These are phyloP conservation scores for Lithobates pipiens DNA, from an alignment of 2,797 vertebrate species.

Conservation along the genomic window DNA sequence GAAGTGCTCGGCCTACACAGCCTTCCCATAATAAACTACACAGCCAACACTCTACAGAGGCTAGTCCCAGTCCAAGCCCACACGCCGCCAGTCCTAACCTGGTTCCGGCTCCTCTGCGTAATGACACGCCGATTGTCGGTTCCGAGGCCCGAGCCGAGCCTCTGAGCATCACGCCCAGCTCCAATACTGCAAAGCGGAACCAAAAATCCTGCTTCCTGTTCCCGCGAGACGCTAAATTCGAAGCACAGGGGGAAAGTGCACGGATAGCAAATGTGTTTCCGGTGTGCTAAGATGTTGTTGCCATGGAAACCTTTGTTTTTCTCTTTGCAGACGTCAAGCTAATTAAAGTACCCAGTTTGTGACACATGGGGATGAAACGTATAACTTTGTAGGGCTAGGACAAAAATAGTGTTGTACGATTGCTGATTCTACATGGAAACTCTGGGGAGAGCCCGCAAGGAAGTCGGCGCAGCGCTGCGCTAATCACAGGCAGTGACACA, in stretches of 20 bases:
- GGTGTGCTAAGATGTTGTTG: not conserved
- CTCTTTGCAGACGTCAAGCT: not conserved
- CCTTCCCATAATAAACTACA: not conserved
- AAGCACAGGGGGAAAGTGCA: not conserved
- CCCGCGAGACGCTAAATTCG: not conserved
- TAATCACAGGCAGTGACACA: too few species aligned
- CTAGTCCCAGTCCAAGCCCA: not conserved
- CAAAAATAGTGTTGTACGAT: too few species aligned
- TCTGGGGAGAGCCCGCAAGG: too few species aligned
- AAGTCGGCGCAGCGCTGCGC: too few species aligned
- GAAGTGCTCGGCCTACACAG: conserved; percentile 18
- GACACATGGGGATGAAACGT: not conserved
- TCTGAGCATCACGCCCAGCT: conserved; percentile 35
- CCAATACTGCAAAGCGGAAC: conserved; percentile 29
- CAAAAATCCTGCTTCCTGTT: not conserved
- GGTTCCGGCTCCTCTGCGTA: conserved; percentile 11
- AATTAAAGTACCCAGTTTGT: not conserved
- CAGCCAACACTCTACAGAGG: not conserved
- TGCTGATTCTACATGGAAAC: too few species aligned
- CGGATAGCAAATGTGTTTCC: not conserved
- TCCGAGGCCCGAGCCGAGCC: conserved; percentile 4
- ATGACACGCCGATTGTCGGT: conserved; percentile 14
- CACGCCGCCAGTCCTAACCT: conserved; percentile 25
- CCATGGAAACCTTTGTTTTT: conserved; percentile 9
- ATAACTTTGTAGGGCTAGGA: too few species aligned